Base-by-base conservation (phyloP, 2,888 invertebrate species). In the Tetanocera ferruginea region DNA sequence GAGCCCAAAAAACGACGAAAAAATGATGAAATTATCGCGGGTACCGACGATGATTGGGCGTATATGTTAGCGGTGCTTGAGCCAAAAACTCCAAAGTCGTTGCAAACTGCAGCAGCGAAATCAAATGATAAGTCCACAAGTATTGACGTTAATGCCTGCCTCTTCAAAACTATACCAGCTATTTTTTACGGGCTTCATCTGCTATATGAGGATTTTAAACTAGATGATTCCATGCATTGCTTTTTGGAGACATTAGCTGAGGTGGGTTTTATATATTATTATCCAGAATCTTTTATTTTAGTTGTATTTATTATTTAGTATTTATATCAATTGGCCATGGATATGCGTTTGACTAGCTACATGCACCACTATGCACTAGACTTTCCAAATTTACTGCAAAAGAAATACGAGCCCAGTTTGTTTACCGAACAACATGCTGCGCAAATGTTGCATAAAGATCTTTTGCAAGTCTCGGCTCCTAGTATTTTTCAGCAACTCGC, bases 121-220 rank as follows among this genome's bases (percentile, higher is more conserved):
- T 77, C 0, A 52, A 14, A 80, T 17, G n/a, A 23, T 6, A 66
- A 5, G 4, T n/a, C 28, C 83, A 83, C 83, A 62, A 83, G 78
- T 17, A 85, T 88, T 52, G 88, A 88, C 75, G 88, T 91, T 0
- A 93, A 92, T 79, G 92, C 95, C 0, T 87, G 93, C 0, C 90
- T 97, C 2, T 97, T 95, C 84, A 92, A 93, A 0, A 93, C 94
- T 83, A 92, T 95, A 14, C 92, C 95, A 6, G 91, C 95, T 74
- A 91, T 97, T 43, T 91, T 97, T 77, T 96, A 94, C 86, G 92
- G 95, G 0, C 91, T 98, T 51, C 98, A 98, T 90, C 91, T 98
- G 43, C 91, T 97, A 0, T 98, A 98, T 85, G 98, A 98, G 91
- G 97, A 98, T 86, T 91, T 96, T 5, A 98, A 98, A 87, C 88